Evolutionary conservation across 2,888 invertebrate genomes (phyloP).

Genomic region (Eristalinus sepulchralis): DNA sequence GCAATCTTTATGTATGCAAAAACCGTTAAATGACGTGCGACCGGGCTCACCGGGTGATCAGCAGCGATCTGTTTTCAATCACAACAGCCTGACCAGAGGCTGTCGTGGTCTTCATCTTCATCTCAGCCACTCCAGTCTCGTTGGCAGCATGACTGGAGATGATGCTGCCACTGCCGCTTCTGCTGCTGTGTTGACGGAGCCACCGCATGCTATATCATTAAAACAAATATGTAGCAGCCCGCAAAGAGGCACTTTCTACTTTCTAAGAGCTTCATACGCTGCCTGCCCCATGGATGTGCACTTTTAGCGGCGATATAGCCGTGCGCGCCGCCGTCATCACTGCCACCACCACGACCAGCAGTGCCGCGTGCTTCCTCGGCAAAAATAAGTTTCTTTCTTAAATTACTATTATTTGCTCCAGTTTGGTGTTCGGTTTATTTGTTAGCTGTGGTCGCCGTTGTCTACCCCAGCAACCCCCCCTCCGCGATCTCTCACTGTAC

Average conservation of each 20-base stretch:
- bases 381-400: conserved; percentile 71
- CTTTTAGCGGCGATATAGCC: conserved; percentile 51
- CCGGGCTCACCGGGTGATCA: conserved; percentile 67
- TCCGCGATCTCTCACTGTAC: conserved; percentile 4
- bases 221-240: conserved; percentile 70
- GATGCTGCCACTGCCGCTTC: conserved; percentile 52
- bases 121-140: conserved; percentile 53
- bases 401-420: conserved; percentile 71
- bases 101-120: conserved; percentile 62
- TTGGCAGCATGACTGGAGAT: conserved; percentile 16
- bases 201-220: conserved; percentile 71
- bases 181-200: conserved; percentile 52
- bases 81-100: conserved; percentile 68
- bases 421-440: conserved; percentile 71
- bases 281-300: conserved; percentile 61
- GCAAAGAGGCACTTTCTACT: conserved; percentile 69
- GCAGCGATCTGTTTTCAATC: conserved; percentile 71
- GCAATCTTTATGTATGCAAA: conserved; percentile 62
- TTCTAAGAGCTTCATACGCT: conserved; percentile 69
- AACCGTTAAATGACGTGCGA: conserved; percentile 71
- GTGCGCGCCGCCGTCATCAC: conserved; percentile 31
- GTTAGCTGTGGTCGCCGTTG: conserved; percentile 50
- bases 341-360: background rate
- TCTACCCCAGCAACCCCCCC: background rate
- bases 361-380: conserved; percentile 58